A percentile compares a stretch with the other conserved stretches of the same genome.
These are phyloP conservation scores for Paracentrotus lividus DNA, from an alignment of 53 echinoderm and acorn worm genomes.

Conservation along the genomic window DNA sequence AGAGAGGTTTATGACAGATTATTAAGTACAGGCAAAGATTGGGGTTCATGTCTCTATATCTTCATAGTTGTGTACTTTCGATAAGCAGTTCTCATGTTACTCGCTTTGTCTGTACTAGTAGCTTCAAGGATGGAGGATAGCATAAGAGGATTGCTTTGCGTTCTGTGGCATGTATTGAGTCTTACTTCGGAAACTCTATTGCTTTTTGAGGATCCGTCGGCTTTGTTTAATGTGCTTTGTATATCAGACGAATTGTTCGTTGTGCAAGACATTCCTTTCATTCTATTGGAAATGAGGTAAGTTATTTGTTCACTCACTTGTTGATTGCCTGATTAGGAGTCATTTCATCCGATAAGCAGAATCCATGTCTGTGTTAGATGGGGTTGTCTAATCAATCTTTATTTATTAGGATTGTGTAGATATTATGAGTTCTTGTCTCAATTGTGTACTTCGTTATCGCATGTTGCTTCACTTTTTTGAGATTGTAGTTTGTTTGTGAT, in stretches of 20 bases:
- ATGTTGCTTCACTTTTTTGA: not conserved
- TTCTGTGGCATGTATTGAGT: too few relatives aligned
- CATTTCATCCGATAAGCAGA: not conserved
- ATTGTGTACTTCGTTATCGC: too few relatives aligned
- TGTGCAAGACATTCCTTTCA: not conserved
- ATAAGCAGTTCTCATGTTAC: not conserved
- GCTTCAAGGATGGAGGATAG: not conserved
- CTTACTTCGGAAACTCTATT: not conserved
- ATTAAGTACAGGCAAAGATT: not conserved
- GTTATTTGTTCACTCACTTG: not conserved
- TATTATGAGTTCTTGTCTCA: not conserved
- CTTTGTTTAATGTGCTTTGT: too few relatives aligned
- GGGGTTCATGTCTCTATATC: not conserved
- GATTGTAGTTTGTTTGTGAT: not conserved
- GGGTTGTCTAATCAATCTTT: not conserved
- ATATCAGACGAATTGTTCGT: not conserved
- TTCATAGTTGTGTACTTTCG: not conserved
- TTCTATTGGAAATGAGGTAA: not conserved
- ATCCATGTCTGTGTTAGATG: not conserved
- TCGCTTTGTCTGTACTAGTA: not conserved
- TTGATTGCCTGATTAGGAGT: not conserved
- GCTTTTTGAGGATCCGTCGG: not conserved
- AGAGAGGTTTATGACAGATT: not conserved
- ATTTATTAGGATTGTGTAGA: not conserved
- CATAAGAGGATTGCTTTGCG: too few relatives aligned